A percentile compares a stretch with the other conserved stretches of the same genome.
Conservation (phyloP, 2,113 vertebrate species). For the Origma solitaria region DNA sequence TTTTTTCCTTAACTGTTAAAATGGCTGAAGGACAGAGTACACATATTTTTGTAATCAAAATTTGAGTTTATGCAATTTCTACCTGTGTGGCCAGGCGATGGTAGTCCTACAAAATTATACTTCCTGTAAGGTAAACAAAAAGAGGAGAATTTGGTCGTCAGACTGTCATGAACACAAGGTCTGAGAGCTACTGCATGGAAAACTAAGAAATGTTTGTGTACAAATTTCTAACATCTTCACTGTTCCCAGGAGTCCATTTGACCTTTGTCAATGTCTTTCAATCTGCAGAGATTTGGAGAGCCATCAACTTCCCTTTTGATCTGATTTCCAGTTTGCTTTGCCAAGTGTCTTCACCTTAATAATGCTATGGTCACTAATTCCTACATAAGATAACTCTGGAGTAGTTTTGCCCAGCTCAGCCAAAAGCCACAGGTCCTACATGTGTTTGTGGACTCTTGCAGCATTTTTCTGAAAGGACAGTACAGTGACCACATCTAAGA, state of each 20-base stretch:
- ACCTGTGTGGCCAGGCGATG: background rate
- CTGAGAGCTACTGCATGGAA: background rate
- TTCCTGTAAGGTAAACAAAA: background rate
- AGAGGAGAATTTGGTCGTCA: background rate
- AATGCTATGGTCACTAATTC: background rate
- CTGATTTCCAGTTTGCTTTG: background rate
- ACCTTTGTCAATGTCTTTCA: background rate
- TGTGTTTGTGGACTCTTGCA: background rate
- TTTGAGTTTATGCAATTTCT: background rate
- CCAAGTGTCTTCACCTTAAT: background rate
- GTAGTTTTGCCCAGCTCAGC: background rate
- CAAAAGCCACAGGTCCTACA: background rate
- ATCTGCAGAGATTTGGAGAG: background rate
- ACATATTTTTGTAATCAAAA: background rate
- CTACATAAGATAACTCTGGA: background rate
- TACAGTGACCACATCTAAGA: background rate
- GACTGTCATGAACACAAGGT: background rate
- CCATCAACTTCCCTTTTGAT: background rate
- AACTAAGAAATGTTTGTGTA: background rate
- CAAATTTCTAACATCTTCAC: background rate
- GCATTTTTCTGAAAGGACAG: background rate
- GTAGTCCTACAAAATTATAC: background rate
- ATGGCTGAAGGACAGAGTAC: background rate
- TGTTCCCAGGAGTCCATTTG: background rate
- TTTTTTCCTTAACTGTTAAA: background rate